Evolutionary conservation across 2,113 vertebrate species (phyloP).

Genomic region (Megalops atlanticus): DNA sequence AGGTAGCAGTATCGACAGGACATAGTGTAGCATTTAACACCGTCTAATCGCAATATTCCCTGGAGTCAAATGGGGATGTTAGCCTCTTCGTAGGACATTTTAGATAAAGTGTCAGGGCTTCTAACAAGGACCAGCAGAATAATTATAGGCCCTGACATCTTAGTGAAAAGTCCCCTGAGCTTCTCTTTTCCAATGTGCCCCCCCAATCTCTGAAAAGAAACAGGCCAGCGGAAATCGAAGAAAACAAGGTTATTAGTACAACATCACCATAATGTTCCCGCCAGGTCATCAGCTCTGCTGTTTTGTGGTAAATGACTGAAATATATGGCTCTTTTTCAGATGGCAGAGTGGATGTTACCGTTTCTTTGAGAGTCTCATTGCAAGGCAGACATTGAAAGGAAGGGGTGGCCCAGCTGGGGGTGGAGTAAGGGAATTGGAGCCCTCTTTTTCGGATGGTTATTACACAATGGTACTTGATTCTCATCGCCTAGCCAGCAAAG

Average conservation of each 20-base stretch:
- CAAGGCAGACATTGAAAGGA: background rate
- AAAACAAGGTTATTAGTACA: constrained; percentile 15
- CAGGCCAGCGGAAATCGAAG: constrained; percentile 1
- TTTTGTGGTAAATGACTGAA: background rate
- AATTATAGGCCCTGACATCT: constrained; percentile 19
- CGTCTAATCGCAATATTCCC: constrained; percentile 23
- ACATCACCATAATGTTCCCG: background rate
- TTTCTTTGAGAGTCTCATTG: background rate
- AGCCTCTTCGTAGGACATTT: background rate
- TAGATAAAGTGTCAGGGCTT: background rate
- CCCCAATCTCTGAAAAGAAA: constrained; percentile 1
- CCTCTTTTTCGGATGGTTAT: constrained; percentile 21
- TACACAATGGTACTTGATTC: constrained; percentile 33
- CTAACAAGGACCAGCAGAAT: background rate
- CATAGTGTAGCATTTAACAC: constrained; percentile 30
- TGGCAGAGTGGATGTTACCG: background rate
- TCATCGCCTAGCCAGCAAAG: constrained; percentile 20
- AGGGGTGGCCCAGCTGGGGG: constrained; percentile 16
- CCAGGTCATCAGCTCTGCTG: background rate
- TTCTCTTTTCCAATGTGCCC: background rate
- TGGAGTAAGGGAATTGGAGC: constrained; percentile 9
- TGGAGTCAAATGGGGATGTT: constrained; percentile 7
- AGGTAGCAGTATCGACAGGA: background rate
- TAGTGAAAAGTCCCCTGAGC: background rate
- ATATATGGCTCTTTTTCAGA: too few species aligned